These are phyloP conservation scores for Isaurus tuberculatus DNA, from an alignment of 92 coral and sea anemone genomes.

Conservation along the genomic window DNA sequence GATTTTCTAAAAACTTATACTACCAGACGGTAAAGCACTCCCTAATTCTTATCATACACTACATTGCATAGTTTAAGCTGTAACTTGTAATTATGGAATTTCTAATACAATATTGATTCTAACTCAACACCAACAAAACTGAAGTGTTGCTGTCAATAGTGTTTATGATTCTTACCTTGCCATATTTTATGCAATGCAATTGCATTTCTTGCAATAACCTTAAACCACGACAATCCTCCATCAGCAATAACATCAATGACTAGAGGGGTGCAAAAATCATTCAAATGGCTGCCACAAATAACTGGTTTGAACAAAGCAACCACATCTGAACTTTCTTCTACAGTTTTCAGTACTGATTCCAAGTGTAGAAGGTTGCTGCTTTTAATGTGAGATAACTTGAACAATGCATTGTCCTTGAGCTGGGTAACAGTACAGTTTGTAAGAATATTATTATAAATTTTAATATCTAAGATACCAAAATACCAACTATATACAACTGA, in stretches of 20 bases:
- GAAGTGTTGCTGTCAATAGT: neutral
- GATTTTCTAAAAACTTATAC: no score
- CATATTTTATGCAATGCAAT: constrained; percentile 83
- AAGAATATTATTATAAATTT: no score
- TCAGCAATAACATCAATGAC: constrained; percentile 81
- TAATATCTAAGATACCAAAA: no score
- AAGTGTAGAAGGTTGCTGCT: constrained; percentile 90
- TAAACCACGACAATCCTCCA: constrained; percentile 75
- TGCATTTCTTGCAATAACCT: constrained; percentile 93
- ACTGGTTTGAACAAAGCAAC: constrained; percentile 37
- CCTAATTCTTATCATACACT: no score
- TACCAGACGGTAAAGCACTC: no score
- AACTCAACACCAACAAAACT: neutral
- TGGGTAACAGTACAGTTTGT: no score
- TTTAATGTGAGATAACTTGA: constrained; percentile 73
- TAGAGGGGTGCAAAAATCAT: constrained; percentile 5
- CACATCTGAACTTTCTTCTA: constrained; percentile 64
- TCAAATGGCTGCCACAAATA: neutral
- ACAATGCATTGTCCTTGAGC: constrained; percentile 56
- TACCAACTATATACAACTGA: no score
- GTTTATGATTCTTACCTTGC: constrained; percentile 66
- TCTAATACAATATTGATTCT: neutral
- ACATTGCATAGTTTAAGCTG: no score
- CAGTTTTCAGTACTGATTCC: constrained; percentile 74
- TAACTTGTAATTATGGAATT: no score